Percentiles rank a stretch among this genome's conserved stretches.
phyloP scores from a whole-genome alignment of 2,888 invertebrate species.

The Hermaeophaga mercurialis region DNA sequence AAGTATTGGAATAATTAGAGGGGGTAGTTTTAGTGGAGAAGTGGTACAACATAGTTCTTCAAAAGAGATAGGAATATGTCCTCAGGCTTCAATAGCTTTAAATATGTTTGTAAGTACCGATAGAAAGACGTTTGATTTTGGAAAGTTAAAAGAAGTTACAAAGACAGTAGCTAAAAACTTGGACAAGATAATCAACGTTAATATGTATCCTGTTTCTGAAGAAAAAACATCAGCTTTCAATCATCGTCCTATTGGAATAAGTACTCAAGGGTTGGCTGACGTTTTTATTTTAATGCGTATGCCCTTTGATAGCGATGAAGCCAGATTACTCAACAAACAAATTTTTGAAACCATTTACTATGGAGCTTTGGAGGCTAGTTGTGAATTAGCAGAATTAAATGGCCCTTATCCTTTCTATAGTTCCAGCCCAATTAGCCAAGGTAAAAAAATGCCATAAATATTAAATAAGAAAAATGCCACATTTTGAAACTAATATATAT shows the following conservation, averaged over 20 bases:
- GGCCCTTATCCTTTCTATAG: slow-evolving; percentile 91
- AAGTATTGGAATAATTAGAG: slow-evolving; percentile 95
- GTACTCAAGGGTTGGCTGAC: slow-evolving; percentile 95
- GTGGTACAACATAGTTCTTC: slow-evolving; percentile 91
- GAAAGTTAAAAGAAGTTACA: slow-evolving; percentile 82
- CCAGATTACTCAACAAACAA: slow-evolving; percentile 84
- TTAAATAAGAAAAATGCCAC: no score
- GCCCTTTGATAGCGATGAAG: slow-evolving; percentile 90
- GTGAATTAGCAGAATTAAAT: slow-evolving; percentile 83
- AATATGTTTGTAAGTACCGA: slow-evolving; percentile 86
- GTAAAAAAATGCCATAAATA: no score
- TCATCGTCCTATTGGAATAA: slow-evolving; percentile 88
- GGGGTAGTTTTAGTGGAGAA: slow-evolving; percentile 90
- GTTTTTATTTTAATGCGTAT: slow-evolving; percentile 91
- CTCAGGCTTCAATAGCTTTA: slow-evolving; percentile 94
- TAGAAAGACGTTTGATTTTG: slow-evolving; percentile 84
- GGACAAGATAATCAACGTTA: slow-evolving; percentile 96
- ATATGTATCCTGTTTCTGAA: slow-evolving; percentile 94
- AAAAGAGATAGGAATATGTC: slow-evolving; percentile 97
- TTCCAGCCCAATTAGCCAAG: slow-evolving; percentile 85
- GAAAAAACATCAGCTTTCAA: slow-evolving; percentile 84
- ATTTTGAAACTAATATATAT: no score
- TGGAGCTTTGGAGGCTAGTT: slow-evolving; percentile 94
- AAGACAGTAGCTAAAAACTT: slow-evolving; percentile 89
- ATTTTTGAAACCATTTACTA: slow-evolving; percentile 99